Conservation (phyloP, 1,140 invertebrate species). For the Homarus americanus region DNA sequence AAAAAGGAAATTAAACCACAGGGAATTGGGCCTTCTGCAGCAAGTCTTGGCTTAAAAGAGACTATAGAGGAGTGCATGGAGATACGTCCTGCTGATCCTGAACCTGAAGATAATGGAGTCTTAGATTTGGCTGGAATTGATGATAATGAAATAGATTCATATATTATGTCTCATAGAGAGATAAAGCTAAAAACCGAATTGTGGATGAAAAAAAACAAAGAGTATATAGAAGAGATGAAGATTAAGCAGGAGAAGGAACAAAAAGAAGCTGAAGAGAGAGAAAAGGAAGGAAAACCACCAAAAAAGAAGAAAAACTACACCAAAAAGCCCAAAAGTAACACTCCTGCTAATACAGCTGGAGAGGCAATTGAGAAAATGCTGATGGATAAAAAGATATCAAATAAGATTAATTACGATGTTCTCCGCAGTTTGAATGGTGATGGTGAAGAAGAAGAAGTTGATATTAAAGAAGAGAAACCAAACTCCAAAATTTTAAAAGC, state of each 20-base stretch:
- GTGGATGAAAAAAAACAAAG: constrained; percentile 82
- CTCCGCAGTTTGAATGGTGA: constrained; percentile 87
- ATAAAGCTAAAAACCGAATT: constrained; percentile 87
- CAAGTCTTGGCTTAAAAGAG: constrained; percentile 77
- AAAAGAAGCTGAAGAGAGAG: constrained; percentile 82
- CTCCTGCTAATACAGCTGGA: constrained; percentile 87
- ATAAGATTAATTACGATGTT: constrained; percentile 98
- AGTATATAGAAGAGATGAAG: constrained; percentile 76
- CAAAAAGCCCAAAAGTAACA: constrained; percentile 79
- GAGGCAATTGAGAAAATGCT: constrained; percentile 97
- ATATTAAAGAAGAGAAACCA: constrained; percentile 71
- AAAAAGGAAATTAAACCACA: constrained; percentile 43
- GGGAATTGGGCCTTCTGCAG: constrained; percentile 77
- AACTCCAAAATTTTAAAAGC: constrained; percentile 57
- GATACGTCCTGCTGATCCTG: constrained; percentile 75
- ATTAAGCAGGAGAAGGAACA: constrained; percentile 86
- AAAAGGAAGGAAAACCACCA: constrained; percentile 80
- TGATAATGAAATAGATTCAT: constrained; percentile 91
- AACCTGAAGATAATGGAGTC: constrained; percentile 81
- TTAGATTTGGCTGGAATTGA: constrained; percentile 90
- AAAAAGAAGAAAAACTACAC: constrained; percentile 82
- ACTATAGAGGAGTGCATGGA: constrained; percentile 78
- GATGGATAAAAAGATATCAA: constrained; percentile 95
- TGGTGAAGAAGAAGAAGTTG: constrained; percentile 71
- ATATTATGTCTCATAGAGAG: constrained; percentile 91